Evolutionary conservation across 2,797 vertebrate species (phyloP).

Genomic region (Sebastes steindachneri): DNA sequence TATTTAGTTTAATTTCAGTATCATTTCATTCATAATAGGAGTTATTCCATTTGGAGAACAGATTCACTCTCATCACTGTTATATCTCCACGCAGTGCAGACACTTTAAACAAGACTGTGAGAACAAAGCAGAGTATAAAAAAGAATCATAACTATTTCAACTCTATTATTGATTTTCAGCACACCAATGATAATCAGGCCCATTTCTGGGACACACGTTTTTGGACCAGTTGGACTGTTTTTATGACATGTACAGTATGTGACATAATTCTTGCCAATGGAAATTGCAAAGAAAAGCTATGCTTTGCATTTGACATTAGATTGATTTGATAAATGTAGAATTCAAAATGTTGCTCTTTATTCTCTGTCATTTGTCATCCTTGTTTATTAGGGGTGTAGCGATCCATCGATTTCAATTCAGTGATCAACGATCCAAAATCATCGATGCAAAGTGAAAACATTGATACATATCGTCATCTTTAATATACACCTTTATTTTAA

Average conservation of each 20-base stretch:
- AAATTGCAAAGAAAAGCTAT: background rate
- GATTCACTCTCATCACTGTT: background rate
- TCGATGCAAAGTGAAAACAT: too few relatives aligned
- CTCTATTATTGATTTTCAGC: background rate
- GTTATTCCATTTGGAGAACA: slow-evolving; percentile 1
- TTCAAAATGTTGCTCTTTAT: background rate
- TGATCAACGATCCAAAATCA: too few relatives aligned
- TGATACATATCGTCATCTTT: too few relatives aligned
- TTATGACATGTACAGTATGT: background rate
- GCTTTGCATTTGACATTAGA: background rate
- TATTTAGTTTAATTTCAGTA: slow-evolving; percentile 36
- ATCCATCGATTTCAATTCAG: too few relatives aligned
- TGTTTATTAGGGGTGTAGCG: background rate
- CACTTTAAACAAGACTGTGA: background rate
- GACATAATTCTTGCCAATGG: background rate
- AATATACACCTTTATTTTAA: too few relatives aligned
- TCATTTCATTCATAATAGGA: slow-evolving; percentile 20
- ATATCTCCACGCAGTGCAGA: background rate
- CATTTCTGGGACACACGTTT: background rate
- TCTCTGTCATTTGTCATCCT: background rate
- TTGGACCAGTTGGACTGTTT: background rate
- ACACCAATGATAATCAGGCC: background rate
- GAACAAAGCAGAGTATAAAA: background rate
- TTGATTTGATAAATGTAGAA: background rate
- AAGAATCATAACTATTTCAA: background rate